Base-by-base conservation (phyloP, 2,888 invertebrate genomes). In the Heliconius aoede region DNA sequence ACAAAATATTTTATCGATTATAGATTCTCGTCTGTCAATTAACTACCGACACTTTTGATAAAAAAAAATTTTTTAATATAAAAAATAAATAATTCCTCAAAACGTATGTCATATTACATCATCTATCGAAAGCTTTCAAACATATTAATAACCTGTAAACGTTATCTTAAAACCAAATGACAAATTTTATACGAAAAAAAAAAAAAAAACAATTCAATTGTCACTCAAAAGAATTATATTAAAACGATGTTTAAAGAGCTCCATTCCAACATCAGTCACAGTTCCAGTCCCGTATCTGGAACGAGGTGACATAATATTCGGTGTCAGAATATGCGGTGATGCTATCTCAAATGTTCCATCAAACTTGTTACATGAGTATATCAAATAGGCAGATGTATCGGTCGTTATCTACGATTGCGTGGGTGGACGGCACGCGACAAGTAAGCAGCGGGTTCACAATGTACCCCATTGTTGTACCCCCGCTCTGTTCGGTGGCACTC, bases 361-460 rank as follows among this genome's bases (percentile, higher is more conserved):
- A 80, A 80, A 86, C 85, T 85, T 85, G 86, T 84, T 85, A 86
- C 84, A 83, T 87, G 87, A 86, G 84, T 76, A 87, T 89, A 90
- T 90, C 90, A 85, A 86, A 88, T 83, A 86, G 91, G 93, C 93
- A 93, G 93, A 92, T 93, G 93, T 91, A 81, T 88, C 87, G 87
- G 90, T 92, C 93, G 92, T 92, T 94, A 93, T 93, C 93, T 84
- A 81, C 83, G 75, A 83, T 89, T 91, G 92, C 93, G 92, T 92
- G 92, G 93, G 90, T 90, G 91, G 90, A 87, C 85, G 82, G 85
- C 86, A 84, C 84, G 86, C 83, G 86, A 85, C 87, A 85, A 86
- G 90, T 90, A 89, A 90, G 88, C 89, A 89, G 90, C 88, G 91
- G 88, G 89, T 89, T 89, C 89, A 91, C 89, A 94, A 94, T 89